Base-by-base conservation (phyloP, 2,888 invertebrate genomes). In the Plusia festucae region DNA sequence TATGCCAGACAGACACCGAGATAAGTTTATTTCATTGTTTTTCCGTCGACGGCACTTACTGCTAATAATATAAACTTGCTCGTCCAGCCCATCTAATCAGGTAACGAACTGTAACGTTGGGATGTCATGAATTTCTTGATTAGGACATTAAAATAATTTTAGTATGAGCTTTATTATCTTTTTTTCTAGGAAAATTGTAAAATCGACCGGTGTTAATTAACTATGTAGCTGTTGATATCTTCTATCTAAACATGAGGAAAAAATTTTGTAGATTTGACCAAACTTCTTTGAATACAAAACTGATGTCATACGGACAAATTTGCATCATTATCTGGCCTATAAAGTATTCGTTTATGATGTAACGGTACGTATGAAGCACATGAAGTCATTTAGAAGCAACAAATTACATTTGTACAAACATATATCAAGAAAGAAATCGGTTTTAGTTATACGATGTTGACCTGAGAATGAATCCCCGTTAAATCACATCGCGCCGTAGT, bases 41-140 rank as follows among this genome's bases (percentile, higher is more conserved):
- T 70, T 40, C 51, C 62, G 32, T 40, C 60, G 57, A 65, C 60
- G 30, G 73, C 51, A 58, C 51, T 18, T 27, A 65, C 60, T 59
- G 40, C 65, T 73, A 69, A 73, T 65, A 73, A 70, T 74, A 70
- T 34, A 52, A 24, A 40, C 46, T 49, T 20, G 60, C 52, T 62
- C 61, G 59, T 61, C 62, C 70, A 51, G 60, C 59, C 64, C 34
- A 63, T 68, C 64, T 73, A 65, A 73, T 73, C 71, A 74, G 64
- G 67, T 68, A 74, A 75, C 74, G 59, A 75, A 74, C 75, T 75
- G 74, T 70, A 67, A 76, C 68, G 61, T 54, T 44, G 20, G 75
- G 74, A 81, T 81, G 83, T 78, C 79, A 76, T 84, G 84, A 84
- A 88, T 88, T 80, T 85, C 80, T 83, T 88, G 85, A 88, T 87